Evolutionary conservation across 2,113 vertebrate species (phyloP).

Genomic region (Heptranchias perlo): DNA sequence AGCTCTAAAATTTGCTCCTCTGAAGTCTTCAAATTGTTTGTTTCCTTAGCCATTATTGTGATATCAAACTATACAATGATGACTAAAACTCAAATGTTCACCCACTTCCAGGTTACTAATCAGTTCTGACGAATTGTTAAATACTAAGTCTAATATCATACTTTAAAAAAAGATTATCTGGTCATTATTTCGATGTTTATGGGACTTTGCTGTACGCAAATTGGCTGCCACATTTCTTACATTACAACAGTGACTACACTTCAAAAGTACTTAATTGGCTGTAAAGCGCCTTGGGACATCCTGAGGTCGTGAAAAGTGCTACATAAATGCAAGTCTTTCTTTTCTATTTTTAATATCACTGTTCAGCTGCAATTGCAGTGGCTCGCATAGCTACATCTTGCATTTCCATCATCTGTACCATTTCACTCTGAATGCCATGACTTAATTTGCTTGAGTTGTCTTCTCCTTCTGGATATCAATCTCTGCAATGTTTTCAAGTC

Average conservation of each 20-base stretch:
- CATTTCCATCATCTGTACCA: not conserved
- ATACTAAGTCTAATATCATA: not conserved
- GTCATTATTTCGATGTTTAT: not conserved
- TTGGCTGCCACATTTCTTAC: not conserved
- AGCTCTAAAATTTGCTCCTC: not conserved
- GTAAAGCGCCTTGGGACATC: not conserved
- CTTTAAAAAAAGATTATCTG: not conserved
- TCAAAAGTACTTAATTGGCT: not conserved
- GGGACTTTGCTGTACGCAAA: not conserved
- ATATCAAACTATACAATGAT: not conserved
- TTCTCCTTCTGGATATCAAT: not conserved
- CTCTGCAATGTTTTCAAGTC: not conserved
- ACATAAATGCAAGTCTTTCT: not conserved
- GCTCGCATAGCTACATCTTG: not conserved
- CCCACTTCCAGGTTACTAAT: not conserved
- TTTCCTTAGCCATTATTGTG: not conserved
- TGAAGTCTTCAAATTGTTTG: not conserved
- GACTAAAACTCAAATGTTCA: not conserved
- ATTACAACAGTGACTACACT: not conserved
- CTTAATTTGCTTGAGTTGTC: not conserved
- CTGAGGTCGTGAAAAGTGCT: not conserved
- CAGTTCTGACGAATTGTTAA: not conserved
- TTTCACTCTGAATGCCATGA: not conserved
- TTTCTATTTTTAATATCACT: not conserved
- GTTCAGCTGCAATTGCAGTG: not conserved